Percentiles rank a stretch among this genome's conserved stretches.
These are phyloP conservation scores for Drosophila chauvacae DNA, from an alignment of 1,140 invertebrate species.

Conservation along the genomic window DNA sequence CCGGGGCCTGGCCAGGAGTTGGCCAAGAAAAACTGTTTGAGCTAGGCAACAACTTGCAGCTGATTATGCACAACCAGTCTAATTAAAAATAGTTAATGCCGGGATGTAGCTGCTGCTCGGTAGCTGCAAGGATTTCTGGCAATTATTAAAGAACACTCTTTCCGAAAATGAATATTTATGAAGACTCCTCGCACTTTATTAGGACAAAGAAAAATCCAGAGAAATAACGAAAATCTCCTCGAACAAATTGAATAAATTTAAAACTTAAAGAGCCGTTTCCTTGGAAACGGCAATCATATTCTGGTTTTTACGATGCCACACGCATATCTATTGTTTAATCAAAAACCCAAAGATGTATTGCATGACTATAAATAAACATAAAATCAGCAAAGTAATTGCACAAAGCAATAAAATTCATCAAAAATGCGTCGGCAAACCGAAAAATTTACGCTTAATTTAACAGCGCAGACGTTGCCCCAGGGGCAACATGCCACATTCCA, in stretches of 20 bases:
- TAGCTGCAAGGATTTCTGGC: conserved; percentile 22
- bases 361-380: conserved; percentile 50
- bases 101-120: conserved; percentile 14
- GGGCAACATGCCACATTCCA: conserved; percentile 6
- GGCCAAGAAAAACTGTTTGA: conserved; percentile 21
- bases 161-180: conserved; percentile 43
- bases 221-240: conserved; percentile 1
- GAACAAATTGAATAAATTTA: conserved; percentile 13
- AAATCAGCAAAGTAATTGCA: conserved; percentile 66
- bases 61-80: conserved; percentile 71
- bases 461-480: conserved; percentile 54
- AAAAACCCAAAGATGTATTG: conserved; percentile 24
- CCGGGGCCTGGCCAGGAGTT: conserved; percentile 9
- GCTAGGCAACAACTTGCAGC: conserved; percentile 48
- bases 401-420: conserved; percentile 74
- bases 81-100: conserved; percentile 76
- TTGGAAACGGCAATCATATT: conserved; percentile 6
- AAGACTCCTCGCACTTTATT: conserved; percentile 1
- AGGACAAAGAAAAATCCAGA: too few species aligned
- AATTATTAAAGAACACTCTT: conserved; percentile 50
- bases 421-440: conserved; percentile 61
- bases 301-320: conserved; percentile 11
- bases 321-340: conserved; percentile 55
- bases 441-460: conserved; percentile 78
- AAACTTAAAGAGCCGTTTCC: not conserved